Evolutionary conservation across 2,797 vertebrate genomes (phyloP).

Genomic region (Helicolenus hilgendorfi): DNA sequence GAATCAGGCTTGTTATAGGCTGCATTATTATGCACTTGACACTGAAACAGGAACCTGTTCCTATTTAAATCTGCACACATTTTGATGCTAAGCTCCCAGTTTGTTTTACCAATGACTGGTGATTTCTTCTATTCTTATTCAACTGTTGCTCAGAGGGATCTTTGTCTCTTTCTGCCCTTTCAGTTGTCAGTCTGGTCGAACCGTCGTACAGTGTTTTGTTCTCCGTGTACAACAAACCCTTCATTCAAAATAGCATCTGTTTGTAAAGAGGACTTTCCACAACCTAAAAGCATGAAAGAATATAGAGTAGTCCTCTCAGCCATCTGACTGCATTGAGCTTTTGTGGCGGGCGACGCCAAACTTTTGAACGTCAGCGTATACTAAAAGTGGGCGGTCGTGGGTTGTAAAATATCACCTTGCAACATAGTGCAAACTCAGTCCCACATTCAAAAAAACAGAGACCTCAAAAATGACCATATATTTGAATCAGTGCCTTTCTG

Average conservation of each 20-base stretch:
- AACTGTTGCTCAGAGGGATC: neutral
- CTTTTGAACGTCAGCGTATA: neutral
- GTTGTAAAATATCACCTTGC: neutral
- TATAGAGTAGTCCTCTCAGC: neutral
- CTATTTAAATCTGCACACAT: neutral
- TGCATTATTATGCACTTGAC: neutral
- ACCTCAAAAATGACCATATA: neutral
- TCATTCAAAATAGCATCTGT: neutral
- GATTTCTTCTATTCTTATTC: neutral
- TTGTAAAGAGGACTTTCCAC: neutral
- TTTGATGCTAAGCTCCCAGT: too few species aligned
- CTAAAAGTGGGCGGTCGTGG: neutral
- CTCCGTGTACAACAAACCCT: neutral
- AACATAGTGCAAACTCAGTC: neutral
- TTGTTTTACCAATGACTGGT: too few species aligned
- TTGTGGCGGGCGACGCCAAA: neutral
- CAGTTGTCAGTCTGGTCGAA: neutral
- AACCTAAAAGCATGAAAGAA: neutral
- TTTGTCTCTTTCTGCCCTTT: neutral
- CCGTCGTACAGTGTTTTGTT: neutral
- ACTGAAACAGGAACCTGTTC: neutral
- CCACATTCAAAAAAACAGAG: neutral
- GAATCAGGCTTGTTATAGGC: neutral
- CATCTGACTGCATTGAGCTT: neutral
- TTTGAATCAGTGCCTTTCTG: neutral